Base-by-base conservation (phyloP, 2,888 invertebrate species). In the Campopleginae sp. region DNA sequence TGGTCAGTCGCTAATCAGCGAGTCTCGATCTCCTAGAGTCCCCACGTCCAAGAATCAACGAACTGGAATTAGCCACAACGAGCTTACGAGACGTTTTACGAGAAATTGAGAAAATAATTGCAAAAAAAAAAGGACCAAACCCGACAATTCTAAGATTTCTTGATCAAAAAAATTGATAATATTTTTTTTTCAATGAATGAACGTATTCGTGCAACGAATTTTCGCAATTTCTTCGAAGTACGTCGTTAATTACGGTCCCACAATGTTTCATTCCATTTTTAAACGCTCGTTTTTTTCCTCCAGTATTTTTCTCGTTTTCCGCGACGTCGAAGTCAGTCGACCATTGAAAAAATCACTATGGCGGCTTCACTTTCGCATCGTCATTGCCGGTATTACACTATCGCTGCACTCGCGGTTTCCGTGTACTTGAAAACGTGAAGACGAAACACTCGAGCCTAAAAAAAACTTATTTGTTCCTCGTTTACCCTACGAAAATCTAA, bases 261-360 rank as follows among this genome's bases (percentile, higher is more conserved):
- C 17, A 33, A 31, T 14, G 12, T 58, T 61, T 54, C 23, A 46
- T 42, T 79, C 54, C 17, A 38, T 19, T 54, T 66, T 31, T 6
- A 31, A 27, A 48, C 23, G 65, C 76, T 44, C 48, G 23, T 72
- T 70, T 54, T 54, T 54, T 72, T 38, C 46, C 23, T 19, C 75
- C 75, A 61, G 31, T 54, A 72, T 80, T 76, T 79, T 54, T 63
- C 46, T 72, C 70, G 27, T 54, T 72, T 63, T 66, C 19, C 54
- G 58, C 23, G 48, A 80, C 54, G 54, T 70, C 77, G 77, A 77
- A 80, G 44, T 84, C 84, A 80, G 66, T 77, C 84, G 80, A 80
- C 71, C 84, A 78, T 84, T 84, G 77, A 84, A 77, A 84, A 80
- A 84, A 84, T 74, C 68, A 61, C 65, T 77, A 76, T 77, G 66